Base-by-base conservation (phyloP, 2,797 vertebrate genomes). In the Knipowitschia caucasica region DNA sequence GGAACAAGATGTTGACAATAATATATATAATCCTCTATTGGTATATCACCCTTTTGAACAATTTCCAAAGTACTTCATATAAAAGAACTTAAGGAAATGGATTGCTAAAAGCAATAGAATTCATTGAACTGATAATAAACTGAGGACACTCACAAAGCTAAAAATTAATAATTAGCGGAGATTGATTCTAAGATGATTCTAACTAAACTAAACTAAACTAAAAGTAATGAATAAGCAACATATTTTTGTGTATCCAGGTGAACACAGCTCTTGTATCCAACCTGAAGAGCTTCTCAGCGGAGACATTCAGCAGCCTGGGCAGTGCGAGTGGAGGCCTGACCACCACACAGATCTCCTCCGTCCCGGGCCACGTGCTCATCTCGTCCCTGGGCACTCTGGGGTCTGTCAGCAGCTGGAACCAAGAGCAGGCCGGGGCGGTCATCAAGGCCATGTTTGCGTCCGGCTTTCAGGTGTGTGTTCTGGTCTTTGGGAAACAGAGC, bases 181-280 rank as follows among this genome's bases (percentile, higher is more conserved):
- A n/a, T n/a, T n/a, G n/a, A n/a, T n/a, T n/a, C n/a, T n/a, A n/a
- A n/a, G n/a, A n/a, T n/a, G n/a, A n/a, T n/a, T n/a, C n/a, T n/a
- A n/a, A n/a, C n/a, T n/a, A n/a, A n/a, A n/a, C n/a, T n/a, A n/a
- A n/a, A n/a, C n/a, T n/a, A n/a, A n/a, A n/a, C n/a, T n/a, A n/a
- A n/a, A n/a, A n/a, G n/a, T n/a, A n/a, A n/a, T n/a, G n/a, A n/a
- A n/a, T n/a, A n/a, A n/a, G n/a, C n/a, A n/a, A n/a, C n/a, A n/a
- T n/a, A 23, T 34, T 12, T 50, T 34, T 35, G 4, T 47, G 26
- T 47, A 1, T 23, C 39, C 35, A 90, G 88, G 50, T 78, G 15
- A 69, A 62, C 36, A 67, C 80, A 15, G 75, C 73, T 24, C 56
- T 89, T 24, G 59, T 64, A 4, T 65, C 73, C 39, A 88, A 82